Conservation (phyloP, 1,140 invertebrate genomes). For the Bombus sibiricus region DNA sequence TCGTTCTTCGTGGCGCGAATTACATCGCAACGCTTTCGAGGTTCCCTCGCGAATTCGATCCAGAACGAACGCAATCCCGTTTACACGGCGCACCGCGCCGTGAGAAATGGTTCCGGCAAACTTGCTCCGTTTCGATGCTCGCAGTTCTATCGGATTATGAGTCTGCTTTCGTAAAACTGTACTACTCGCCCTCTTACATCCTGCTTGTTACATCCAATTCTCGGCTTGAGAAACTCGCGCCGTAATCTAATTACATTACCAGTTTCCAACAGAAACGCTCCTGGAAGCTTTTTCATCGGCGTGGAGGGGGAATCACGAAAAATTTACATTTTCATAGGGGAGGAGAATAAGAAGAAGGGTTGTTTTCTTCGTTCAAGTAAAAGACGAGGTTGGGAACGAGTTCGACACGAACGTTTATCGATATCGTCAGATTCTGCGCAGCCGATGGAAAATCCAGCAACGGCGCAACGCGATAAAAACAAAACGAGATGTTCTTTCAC, state of each 20-base stretch:
- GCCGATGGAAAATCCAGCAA: not conserved
- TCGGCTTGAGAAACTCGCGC: not conserved
- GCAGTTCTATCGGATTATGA: not conserved
- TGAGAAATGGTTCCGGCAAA: not conserved
- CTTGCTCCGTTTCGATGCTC: not conserved
- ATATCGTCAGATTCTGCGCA: not conserved
- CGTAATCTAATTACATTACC: conserved; percentile 9
- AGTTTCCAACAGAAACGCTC: not conserved
- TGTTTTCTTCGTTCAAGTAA: not conserved
- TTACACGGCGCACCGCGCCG: not conserved
- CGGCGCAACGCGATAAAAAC: not conserved
- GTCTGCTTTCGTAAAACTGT: not conserved
- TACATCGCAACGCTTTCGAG: conserved; percentile 4
- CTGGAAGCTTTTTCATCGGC: not conserved
- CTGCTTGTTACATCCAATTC: not conserved
- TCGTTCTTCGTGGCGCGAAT: not conserved
- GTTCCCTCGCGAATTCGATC: conserved; percentile 16
- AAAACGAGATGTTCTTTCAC: not conserved
- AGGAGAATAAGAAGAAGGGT: not conserved
- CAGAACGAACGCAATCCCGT: not conserved
- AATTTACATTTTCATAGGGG: not conserved
- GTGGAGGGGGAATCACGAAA: not conserved
- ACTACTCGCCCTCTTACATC: not conserved
- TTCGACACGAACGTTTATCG: not conserved
- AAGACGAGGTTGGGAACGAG: not conserved